A percentile compares a stretch with the other conserved stretches of the same genome.
Evolutionary conservation across 35 echinoderm and acorn worm genomes (phyloP).

Genomic region (Chiridota heheva): DNA sequence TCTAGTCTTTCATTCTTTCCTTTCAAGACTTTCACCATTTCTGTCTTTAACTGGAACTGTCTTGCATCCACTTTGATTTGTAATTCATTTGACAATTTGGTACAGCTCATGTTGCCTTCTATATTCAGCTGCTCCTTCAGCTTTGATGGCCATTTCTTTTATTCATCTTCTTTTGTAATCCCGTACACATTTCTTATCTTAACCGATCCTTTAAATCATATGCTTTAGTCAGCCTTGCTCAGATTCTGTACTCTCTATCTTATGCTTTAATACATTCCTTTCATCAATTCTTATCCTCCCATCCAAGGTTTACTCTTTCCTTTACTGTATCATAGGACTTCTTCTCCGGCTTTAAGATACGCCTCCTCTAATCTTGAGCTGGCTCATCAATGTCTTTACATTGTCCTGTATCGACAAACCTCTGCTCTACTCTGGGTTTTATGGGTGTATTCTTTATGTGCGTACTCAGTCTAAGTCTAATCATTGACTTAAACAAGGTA

Average conservation of each 20-base stretch:
- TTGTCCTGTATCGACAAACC: background rate
- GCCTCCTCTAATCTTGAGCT: background rate
- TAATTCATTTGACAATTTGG: too few species aligned
- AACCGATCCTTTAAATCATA: background rate
- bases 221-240: background rate
- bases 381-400: background rate
- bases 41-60: too few species aligned
- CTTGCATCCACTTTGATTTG: too few species aligned
- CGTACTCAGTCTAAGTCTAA: background rate
- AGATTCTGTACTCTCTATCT: background rate
- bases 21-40: too few species aligned
- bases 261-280: background rate
- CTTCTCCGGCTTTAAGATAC: background rate
- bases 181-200: background rate
- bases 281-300: background rate
- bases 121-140: conserved; percentile 3
- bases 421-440: background rate
- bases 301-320: background rate
- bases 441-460: background rate
- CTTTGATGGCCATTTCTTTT: background rate
- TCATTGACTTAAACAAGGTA: background rate
- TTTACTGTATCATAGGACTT: background rate
- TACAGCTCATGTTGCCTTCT: background rate
- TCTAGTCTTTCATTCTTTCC: too few species aligned
- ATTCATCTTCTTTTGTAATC: background rate